These are phyloP conservation scores for Rhagoletis zephyria DNA, from an alignment of 1,140 invertebrate species.

Conservation along the genomic window DNA sequence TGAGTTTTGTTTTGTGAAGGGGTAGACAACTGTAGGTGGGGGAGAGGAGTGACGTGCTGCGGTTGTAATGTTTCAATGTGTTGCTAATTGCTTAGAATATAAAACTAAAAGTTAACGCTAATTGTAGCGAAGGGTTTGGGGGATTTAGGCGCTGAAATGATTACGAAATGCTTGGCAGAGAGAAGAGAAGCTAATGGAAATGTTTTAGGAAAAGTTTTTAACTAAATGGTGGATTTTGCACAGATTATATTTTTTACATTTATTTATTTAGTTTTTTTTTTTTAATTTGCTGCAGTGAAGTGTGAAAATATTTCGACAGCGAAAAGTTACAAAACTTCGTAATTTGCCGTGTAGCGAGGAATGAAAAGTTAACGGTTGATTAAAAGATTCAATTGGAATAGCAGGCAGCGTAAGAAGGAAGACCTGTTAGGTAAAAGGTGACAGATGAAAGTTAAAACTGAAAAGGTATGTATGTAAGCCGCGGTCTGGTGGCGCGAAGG, in stretches of 20 bases:
- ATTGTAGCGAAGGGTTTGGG: background rate
- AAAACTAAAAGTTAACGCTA: slow-evolving; percentile 22
- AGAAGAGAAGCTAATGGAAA: background rate
- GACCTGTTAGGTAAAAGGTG: background rate
- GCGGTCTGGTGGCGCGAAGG: background rate
- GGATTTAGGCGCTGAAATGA: background rate
- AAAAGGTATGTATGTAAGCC: background rate
- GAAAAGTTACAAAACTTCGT: background rate
- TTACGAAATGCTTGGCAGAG: background rate
- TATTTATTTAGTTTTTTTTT: background rate
- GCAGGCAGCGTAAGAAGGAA: background rate
- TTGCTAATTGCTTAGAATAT: slow-evolving; percentile 49
- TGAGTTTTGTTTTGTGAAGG: background rate
- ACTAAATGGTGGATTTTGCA: background rate
- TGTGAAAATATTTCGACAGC: background rate
- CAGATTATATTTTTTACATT: slow-evolving; percentile 5
- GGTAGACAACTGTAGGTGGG: background rate
- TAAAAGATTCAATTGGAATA: background rate
- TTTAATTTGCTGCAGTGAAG: background rate
- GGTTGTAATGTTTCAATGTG: slow-evolving; percentile 35
- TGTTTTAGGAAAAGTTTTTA: background rate
- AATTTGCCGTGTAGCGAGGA: background rate
- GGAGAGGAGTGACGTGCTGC: background rate
- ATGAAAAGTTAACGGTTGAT: slow-evolving; percentile 46
- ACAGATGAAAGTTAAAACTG: slow-evolving; percentile 9